phyloP scores from a whole-genome alignment of 2,888 invertebrate genomes.

The Mesorhabditis sp. region DNA sequence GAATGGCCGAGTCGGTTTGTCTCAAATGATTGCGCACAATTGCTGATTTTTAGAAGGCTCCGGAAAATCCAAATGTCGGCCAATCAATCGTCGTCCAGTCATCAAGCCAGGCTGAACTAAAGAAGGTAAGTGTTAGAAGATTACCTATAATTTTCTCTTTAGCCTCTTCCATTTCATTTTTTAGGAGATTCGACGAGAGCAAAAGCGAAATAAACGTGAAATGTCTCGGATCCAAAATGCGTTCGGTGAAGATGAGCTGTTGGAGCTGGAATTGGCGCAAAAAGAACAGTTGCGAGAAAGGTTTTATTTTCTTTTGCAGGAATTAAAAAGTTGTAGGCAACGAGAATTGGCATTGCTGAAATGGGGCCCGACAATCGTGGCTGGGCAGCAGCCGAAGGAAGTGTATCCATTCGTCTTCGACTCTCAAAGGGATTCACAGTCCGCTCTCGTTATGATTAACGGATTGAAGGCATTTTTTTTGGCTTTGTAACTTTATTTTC shows the following conservation, averaged over 20 bases:
- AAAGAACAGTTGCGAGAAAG: constrained; percentile 34
- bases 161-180: background rate
- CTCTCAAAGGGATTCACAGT: constrained; percentile 71
- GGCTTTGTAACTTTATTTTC: background rate
- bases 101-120: constrained; percentile 11
- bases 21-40: background rate
- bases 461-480: constrained; percentile 67
- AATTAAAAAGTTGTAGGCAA: constrained; percentile 55
- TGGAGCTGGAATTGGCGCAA: constrained; percentile 40
- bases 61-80: background rate
- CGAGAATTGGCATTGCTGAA: constrained; percentile 58
- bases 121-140: constrained; percentile 11
- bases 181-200: constrained; percentile 37
- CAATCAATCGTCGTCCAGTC: constrained; percentile 12
- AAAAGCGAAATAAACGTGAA: constrained; percentile 32
- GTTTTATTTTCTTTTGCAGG: constrained; percentile 26
- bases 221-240: constrained; percentile 73
- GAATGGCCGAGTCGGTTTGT: background rate
- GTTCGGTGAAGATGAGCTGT: constrained; percentile 55
- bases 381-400: constrained; percentile 43
- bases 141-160: background rate
- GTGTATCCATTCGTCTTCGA: constrained; percentile 85
- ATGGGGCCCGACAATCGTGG: constrained; percentile 45
- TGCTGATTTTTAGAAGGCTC: background rate
- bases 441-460: constrained; percentile 73